Conservation (phyloP, 2,797 vertebrate genomes). For the Gallinago solitaria region DNA sequence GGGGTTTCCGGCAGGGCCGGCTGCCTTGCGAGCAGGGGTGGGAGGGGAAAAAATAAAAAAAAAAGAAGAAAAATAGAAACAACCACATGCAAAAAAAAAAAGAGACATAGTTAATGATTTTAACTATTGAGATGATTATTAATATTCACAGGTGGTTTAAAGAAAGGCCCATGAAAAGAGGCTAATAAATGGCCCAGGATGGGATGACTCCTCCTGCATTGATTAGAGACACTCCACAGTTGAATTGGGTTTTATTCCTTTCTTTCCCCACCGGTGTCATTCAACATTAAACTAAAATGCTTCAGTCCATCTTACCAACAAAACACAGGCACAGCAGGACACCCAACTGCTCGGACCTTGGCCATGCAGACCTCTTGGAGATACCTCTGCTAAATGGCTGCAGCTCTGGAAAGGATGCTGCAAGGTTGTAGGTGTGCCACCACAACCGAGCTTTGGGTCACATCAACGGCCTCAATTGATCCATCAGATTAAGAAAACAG, state of each 20-base stretch:
- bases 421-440: background rate
- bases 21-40: background rate
- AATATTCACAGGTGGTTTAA: background rate
- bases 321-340: background rate
- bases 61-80: background rate
- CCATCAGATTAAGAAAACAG: background rate
- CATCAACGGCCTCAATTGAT: accelerated
- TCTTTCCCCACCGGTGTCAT: background rate
- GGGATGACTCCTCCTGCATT: background rate
- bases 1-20: constrained; percentile 23
- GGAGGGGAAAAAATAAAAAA: background rate
- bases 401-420: background rate
- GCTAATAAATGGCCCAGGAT: background rate
- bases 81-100: background rate
- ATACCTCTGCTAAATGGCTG: background rate
- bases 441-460: accelerated
- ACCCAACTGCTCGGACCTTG: background rate
- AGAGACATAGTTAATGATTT: background rate
- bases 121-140: background rate
- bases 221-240: background rate
- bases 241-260: background rate
- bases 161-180: constrained; percentile 1
- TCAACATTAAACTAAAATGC: background rate
- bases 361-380: background rate
- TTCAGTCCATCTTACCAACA: background rate